Evolutionary conservation across 1,140 invertebrate species (phyloP), one percentile per base, ranked within the genome.

Genomic region (Zophobas atratus): DNA sequence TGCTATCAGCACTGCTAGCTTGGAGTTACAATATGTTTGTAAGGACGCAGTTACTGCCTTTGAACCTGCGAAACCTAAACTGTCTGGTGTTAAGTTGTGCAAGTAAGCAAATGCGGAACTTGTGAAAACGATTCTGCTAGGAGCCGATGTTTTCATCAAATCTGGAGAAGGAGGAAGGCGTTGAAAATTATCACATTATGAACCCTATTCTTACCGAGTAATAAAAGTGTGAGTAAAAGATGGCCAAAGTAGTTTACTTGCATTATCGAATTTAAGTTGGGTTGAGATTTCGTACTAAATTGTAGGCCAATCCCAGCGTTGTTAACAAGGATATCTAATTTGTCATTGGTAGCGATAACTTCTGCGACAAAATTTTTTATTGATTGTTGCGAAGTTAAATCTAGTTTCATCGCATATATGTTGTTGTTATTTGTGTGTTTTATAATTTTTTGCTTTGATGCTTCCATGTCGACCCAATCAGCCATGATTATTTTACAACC

Each of bases 1-100:
- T 76, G 94, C 93, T 1, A 94, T 85, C n/a, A 92, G 82, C 73
- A 93, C 90, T 1, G 92, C 92, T 51, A 94, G 81, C 87, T 94
- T 94, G 77, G 92, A 93, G 81, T 92, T 91, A 0, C 86, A 83
- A 83, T 94, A 95, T 34, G 48, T 55, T n/a, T 6, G 20, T 2
- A 43, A 1, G 8, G 20, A 46, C 2, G n/a, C 0, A 33, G 33
- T 2, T 1, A 49, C 0, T 20, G n/a, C 39, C 6, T 4, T 1
- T 33, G 1, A 4, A n/a, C 8, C 0, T 3, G 33, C 53, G 3
- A 48, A 3, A 20, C 63, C 67, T 35, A 72, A 8, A 48, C 63
- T 77, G 49, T 67, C 41, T 3, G 63, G 6, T 1, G 88, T 92
- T 78, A 93, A 86, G 80, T 94, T 91, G n/a, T 91, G 88, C 71